Base-by-base conservation (phyloP, 2,797 vertebrate species). In the Tiaroga cobitis region DNA sequence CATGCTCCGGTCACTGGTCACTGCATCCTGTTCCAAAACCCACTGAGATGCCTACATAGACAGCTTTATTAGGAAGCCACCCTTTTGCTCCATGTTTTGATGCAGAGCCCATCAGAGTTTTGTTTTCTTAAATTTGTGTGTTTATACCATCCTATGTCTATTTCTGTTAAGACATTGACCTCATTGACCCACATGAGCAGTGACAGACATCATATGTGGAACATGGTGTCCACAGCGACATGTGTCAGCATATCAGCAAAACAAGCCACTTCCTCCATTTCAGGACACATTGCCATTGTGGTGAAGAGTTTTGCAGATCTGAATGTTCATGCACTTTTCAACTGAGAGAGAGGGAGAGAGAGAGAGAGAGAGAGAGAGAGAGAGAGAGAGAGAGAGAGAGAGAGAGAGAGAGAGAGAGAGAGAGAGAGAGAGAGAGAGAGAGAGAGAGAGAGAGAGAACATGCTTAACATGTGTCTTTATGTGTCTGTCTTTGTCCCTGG, bases 401-500 rank as follows among this genome's bases (percentile, higher is more conserved):
- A 49, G 41, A 24, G 26, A 67, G 19, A 65, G 13, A 29, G 19
- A 67, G 41, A 46, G 2, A 63, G 32, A 51, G 29, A 29, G 29
- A 29, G 29, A 29, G 29, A 29, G 29, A 63, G 39, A 63, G 8
- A 56, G 8, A 56, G 54, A 49, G 8, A 56, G 8, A 56, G 54
- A 49, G 41, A 24, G 26, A 67, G 19, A 65, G 13, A 29, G 19
- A 67, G 41, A 46, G 2, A 63, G 32, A 51, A 77, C 74, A 54
- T 77, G 74, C 37, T 21, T 41, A 41, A 26, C 39, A 51, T 80
- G 65, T 80, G 51, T 80, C 21, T 59, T 63, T 63, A 61, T 74
- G 83, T 87, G 13, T 32, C 29, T 65, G 26, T 65, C 70, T 69
- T 81, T 87, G 49, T 81, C 88, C 61, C 83, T 61, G 87, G 86